These are phyloP conservation scores for Montipora foliosa DNA, from an alignment of 64 coral and sea anemone species.

Conservation along the genomic window DNA sequence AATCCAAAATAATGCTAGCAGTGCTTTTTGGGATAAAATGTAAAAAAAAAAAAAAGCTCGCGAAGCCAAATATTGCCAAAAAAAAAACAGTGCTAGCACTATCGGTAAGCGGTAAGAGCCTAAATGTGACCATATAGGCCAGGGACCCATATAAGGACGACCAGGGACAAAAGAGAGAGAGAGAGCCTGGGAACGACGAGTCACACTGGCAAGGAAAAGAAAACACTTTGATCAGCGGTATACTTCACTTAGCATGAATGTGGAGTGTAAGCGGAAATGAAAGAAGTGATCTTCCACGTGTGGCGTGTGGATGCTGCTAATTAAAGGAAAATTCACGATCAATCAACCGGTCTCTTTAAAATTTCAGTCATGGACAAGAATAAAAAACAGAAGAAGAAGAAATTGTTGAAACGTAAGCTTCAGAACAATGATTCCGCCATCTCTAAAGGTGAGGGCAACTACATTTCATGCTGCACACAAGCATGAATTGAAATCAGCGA, in stretches of 20 bases:
- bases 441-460: not conserved
- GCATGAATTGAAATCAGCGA: no score
- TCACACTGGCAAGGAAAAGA: no score
- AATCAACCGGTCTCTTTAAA: not conserved
- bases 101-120: no score
- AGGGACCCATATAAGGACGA: no score
- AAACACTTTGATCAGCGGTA: not conserved
- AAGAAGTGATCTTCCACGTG: not conserved
- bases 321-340: not conserved
- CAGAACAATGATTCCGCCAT: not conserved
- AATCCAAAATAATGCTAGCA: no score
- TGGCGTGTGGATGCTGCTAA: not conserved
- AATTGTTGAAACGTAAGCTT: conserved; percentile 7
- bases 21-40: no score
- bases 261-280: not conserved
- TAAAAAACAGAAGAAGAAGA: conserved; percentile 34
- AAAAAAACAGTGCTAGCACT: no score
- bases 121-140: no score
- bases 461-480: not conserved
- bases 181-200: no score
- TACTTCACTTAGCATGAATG: not conserved
- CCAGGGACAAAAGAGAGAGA: no score
- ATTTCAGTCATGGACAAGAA: not conserved
- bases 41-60: no score
- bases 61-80: no score